A percentile compares a stretch with the other conserved stretches of the same genome.
These are phyloP conservation scores for Oriolus oriolus DNA, from an alignment of 2,113 vertebrate species.

Conservation along the genomic window DNA sequence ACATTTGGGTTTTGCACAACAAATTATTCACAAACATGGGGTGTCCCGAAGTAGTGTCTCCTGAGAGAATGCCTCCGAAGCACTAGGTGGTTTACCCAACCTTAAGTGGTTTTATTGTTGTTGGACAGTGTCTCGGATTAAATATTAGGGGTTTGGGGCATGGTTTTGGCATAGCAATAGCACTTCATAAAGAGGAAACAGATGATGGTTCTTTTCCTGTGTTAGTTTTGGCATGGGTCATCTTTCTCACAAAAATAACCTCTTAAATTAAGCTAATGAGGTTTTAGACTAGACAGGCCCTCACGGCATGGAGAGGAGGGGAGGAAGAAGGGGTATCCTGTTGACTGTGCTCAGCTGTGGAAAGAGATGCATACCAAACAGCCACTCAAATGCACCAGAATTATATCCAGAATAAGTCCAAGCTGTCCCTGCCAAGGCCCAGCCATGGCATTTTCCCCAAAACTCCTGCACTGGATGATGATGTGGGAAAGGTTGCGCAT, in stretches of 20 bases:
- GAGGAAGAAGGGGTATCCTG: neutral
- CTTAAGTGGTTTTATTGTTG: neutral
- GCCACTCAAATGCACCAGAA: neutral
- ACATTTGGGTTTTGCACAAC: neutral
- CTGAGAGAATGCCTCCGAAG: neutral
- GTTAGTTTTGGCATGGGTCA: neutral
- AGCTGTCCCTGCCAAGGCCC: neutral
- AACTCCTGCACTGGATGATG: neutral
- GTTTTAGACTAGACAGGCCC: neutral
- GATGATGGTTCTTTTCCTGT: neutral
- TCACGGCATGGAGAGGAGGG: fast-evolving
- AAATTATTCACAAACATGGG: neutral
- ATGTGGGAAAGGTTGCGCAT: fast-evolving
- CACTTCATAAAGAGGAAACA: constrained; percentile 6
- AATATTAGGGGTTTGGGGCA: neutral
- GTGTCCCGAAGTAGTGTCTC: neutral
- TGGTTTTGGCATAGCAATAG: neutral
- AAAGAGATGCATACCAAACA: neutral
- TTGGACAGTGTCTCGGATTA: neutral
- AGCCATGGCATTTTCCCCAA: neutral
- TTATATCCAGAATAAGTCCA: neutral
- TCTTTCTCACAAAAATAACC: neutral
- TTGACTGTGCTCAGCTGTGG: neutral
- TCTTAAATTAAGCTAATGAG: neutral
- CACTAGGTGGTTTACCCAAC: neutral